Conservation (phyloP, 1,140 invertebrate species). For the Tetramorium parvispinum region DNA sequence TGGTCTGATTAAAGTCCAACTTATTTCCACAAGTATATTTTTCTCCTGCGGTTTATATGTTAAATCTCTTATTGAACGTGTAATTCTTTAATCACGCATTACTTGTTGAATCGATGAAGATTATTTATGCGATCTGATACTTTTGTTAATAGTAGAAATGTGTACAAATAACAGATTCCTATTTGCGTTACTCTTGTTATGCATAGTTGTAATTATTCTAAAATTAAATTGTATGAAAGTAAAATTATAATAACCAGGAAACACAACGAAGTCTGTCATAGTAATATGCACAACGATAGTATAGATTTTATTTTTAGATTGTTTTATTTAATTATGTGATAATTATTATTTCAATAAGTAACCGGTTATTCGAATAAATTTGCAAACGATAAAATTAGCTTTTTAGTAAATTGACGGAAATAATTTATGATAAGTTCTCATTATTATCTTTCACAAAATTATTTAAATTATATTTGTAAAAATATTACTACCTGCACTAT, state of each 20-base stretch:
- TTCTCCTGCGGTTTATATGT: background rate
- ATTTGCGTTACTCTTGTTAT: conserved; percentile 38
- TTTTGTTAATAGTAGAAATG: conserved; percentile 23
- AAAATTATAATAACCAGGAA: conserved; percentile 35
- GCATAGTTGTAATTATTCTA: conserved; percentile 17
- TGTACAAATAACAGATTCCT: conserved; percentile 32
- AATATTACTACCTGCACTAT: background rate
- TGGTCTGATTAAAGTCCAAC: conserved; percentile 71
- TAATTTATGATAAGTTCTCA: conserved; percentile 9
- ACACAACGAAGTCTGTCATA: conserved; percentile 44
- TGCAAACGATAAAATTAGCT: background rate
- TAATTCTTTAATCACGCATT: conserved; percentile 13
- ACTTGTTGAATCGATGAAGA: conserved; percentile 19
- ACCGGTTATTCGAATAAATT: background rate
- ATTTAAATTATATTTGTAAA: background rate
- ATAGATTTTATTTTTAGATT: conserved; percentile 4
- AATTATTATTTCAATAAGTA: conserved; percentile 32
- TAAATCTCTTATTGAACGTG: conserved; percentile 8
- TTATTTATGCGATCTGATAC: conserved; percentile 37
- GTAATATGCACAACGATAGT: background rate
- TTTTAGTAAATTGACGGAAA: conserved; percentile 3
- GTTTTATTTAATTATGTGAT: background rate
- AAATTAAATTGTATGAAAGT: conserved; percentile 29
- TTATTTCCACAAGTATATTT: conserved; percentile 50
- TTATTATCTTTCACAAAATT: conserved; percentile 30